A percentile compares a stretch with the other conserved stretches of the same genome.
Conservation (phyloP, 1,140 invertebrate genomes). For the Pinna nobilis region DNA sequence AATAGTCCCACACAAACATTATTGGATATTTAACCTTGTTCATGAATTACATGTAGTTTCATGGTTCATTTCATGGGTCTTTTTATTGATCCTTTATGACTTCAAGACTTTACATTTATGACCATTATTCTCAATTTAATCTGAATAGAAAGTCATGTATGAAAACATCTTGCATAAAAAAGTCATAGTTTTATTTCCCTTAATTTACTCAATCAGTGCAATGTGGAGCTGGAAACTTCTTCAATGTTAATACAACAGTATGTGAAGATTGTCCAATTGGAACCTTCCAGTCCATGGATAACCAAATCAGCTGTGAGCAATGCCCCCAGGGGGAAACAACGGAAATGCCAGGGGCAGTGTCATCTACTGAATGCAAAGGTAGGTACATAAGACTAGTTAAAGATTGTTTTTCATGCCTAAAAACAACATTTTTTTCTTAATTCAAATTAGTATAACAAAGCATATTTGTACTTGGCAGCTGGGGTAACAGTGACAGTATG, state of each 20-base stretch:
- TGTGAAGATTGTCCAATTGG: conserved; percentile 60
- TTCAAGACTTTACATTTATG: background rate
- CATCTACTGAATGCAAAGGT: conserved; percentile 47
- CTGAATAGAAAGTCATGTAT: background rate
- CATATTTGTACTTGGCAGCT: no score
- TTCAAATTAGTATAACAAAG: no score
- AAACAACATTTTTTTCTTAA: no score
- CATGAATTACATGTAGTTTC: no score
- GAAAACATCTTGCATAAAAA: no score
- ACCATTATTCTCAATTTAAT: background rate
- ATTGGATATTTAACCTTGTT: no score
- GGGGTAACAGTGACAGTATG: no score
- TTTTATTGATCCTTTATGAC: background rate
- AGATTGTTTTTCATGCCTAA: background rate
- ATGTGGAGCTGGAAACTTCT: conserved; percentile 62
- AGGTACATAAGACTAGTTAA: conserved; percentile 8
- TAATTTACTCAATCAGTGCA: conserved; percentile 42
- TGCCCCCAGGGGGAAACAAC: conserved; percentile 58
- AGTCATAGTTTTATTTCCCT: background rate
- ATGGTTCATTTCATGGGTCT: no score
- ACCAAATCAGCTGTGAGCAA: conserved; percentile 42
- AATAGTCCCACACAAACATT: no score
- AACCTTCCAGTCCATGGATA: conserved; percentile 47
- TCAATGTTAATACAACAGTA: conserved; percentile 27
- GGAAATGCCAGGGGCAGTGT: conserved; percentile 34